A percentile compares a stretch with the other conserved stretches of the same genome.
Conservation (phyloP, 2,888 invertebrate species). For the Glomeris marginata region DNA sequence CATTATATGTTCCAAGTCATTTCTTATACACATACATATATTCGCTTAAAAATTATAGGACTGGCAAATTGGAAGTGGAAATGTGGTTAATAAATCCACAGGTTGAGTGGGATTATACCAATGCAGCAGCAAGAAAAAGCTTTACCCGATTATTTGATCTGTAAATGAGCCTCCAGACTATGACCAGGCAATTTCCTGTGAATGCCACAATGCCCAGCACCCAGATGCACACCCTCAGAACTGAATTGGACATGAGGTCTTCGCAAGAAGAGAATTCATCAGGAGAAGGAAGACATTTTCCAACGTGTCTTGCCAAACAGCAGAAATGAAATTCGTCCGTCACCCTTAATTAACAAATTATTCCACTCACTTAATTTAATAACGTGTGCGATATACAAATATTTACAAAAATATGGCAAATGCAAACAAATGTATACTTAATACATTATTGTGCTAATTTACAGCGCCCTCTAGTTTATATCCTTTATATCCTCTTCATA, state of each 20-base stretch:
- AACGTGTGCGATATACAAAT: background rate
- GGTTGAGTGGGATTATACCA: no score
- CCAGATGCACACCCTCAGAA: constrained; percentile 31
- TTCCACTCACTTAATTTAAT: background rate
- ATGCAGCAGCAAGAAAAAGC: background rate
- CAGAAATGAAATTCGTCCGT: constrained; percentile 33
- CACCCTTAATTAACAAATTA: constrained; percentile 20
- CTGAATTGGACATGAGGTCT: constrained; percentile 31
- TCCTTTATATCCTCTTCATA: background rate
- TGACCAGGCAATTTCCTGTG: constrained; percentile 30
- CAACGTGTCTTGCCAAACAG: constrained; percentile 28
- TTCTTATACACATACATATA: no score
- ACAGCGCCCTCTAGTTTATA: background rate
- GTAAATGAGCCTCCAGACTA: constrained; percentile 29
- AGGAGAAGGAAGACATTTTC: constrained; percentile 25
- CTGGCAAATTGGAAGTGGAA: no score
- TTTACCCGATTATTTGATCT: constrained; percentile 32
- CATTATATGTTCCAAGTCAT: no score
- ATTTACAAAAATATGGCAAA: background rate
- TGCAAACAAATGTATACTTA: no score
- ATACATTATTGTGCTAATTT: no score
- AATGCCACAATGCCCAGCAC: constrained; percentile 28
- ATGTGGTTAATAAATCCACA: no score
- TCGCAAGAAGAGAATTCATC: constrained; percentile 33
- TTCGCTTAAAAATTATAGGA: no score